These are phyloP conservation scores for Zoanthus sansibaricus DNA, from an alignment of 92 coral and sea anemone genomes.

Conservation along the genomic window DNA sequence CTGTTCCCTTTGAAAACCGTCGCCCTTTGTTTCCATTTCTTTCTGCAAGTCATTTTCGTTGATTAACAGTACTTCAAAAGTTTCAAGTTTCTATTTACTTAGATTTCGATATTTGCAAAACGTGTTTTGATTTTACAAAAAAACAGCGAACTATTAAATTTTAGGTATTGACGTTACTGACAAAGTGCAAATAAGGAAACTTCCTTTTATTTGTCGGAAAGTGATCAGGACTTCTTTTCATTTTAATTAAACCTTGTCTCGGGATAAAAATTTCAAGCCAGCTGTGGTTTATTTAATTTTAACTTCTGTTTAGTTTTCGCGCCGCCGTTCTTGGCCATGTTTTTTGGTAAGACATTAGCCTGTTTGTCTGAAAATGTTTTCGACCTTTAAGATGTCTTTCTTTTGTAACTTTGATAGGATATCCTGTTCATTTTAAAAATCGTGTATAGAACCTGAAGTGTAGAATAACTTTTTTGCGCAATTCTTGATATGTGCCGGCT, in stretches of 20 bases:
- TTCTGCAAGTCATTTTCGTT: conserved; percentile 20
- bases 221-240: background rate
- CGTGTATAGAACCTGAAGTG: too few relatives aligned
- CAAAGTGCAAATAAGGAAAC: conserved; percentile 1
- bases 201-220: background rate
- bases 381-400: background rate
- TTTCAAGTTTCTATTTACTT: conserved; percentile 31
- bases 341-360: background rate
- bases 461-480: too few relatives aligned
- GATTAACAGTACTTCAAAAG: conserved; percentile 19
- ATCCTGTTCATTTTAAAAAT: background rate
- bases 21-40: background rate
- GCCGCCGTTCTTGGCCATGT: background rate
- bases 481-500: background rate
- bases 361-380: background rate
- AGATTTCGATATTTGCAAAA: background rate
- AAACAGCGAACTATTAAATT: background rate
- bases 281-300: conserved; percentile 28
- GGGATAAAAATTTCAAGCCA: conserved; percentile 15
- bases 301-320: background rate
- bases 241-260: conserved; percentile 8
- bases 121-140: conserved; percentile 26
- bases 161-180: conserved; percentile 21
- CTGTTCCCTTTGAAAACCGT: conserved; percentile 18
- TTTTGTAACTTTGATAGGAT: background rate